Conservation (phyloP, 2,113 vertebrate species). For the Pseudolaguvia tuberculata region DNA sequence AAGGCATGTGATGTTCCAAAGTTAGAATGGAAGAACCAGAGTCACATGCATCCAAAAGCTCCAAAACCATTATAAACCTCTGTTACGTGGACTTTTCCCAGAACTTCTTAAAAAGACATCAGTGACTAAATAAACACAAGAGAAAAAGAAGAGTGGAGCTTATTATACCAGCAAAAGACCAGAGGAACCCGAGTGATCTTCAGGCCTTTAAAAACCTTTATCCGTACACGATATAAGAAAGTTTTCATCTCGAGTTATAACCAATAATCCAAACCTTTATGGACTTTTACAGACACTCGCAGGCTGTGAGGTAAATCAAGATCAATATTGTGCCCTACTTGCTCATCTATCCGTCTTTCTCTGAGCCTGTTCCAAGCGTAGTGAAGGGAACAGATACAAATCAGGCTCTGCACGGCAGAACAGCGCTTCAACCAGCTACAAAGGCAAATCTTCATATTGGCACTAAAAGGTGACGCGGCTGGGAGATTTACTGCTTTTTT, state of each 20-base stretch:
- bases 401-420: not conserved
- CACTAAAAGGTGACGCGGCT: not conserved
- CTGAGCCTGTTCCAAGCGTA: not conserved
- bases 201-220: not conserved
- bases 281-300: not conserved
- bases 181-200: not conserved
- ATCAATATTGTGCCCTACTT: not conserved
- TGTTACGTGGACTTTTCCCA: too few relatives aligned
- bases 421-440: not conserved
- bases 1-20: too few relatives aligned
- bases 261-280: not conserved
- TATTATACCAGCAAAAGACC: not conserved
- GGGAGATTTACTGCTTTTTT: not conserved
- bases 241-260: too few relatives aligned
- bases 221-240: not conserved
- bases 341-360: too few relatives aligned
- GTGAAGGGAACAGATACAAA: slow-evolving; percentile 11
- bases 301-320: not conserved
- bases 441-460: not conserved
- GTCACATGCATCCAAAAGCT: too few relatives aligned
- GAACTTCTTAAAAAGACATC: too few relatives aligned
- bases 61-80: too few relatives aligned
- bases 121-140: too few relatives aligned
- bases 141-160: not conserved
- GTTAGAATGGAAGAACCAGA: too few relatives aligned